Base-by-base conservation (phyloP, 2,113 vertebrate species). In the Saccopteryx leptura region DNA sequence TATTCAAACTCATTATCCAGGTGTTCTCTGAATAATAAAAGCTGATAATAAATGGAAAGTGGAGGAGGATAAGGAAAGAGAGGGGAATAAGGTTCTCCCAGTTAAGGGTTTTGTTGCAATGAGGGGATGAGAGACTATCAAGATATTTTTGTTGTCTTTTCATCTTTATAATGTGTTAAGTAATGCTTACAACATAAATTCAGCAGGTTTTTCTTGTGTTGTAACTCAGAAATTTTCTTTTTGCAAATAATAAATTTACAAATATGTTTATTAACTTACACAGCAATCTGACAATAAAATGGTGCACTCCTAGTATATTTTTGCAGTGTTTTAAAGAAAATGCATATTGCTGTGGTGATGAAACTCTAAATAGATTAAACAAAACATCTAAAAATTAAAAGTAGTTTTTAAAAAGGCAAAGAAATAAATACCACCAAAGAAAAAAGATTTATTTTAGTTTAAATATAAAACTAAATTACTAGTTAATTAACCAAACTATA, bases 381-480 rank as follows among this genome's bases (percentile, higher is more conserved):
- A 52, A 97, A 97, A 95, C 23, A 97, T 96, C 97, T 97, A 97
- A 97, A 97, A 97, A 63, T 69, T 87, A 50, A 65, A 97, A 88
- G 81, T 7, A 85, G 74, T 95, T 96, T 33, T 65, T 83, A 98
- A 76, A 96, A 98, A 98, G 93, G 97, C 95, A 66, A 91, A 98
- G 98, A 99, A 99, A 99, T 99, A 99, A 99, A 99, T 98, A 98
- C 98, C 94, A 98, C 24, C 98, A 96, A 98, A 98, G 98, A 98
- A 97, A 97, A 96, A 97, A 50, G 88, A 97, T 99, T n/a, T n/a
- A 39, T 39, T 98, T 99, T 97, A 99, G 97, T 97, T 98, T 98
- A 98, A 98, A 98, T 97, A 98, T 98, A 98, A 98, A 98, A 98
- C 97, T 97, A 97, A 96, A 98, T 96, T 69, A 94, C 96, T 97